Base-by-base conservation (phyloP, 2,888 invertebrate genomes). In the Agrotis clavis region DNA sequence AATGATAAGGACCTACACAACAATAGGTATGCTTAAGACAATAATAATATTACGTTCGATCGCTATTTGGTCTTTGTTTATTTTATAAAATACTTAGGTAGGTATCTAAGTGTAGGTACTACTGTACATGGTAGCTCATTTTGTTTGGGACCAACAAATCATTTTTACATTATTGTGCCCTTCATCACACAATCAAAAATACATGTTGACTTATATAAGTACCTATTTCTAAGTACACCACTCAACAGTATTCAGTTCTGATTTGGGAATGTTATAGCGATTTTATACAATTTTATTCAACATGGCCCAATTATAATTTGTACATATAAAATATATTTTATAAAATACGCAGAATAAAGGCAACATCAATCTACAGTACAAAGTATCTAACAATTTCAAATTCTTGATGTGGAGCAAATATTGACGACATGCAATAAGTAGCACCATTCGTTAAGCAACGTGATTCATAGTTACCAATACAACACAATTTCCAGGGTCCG, bases 181-280 rank as follows among this genome's bases (percentile, higher is more conserved):
- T 62, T 62, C 66, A 57, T 68, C 68, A 75, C 65, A 72, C 81
- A 68, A 67, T 71, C 72, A 62, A 74, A 71, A 84, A 71, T 67
- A 80, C 62, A 65, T 73, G 79, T 77, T 75, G 82, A 64, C 69
- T 77, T 69, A 72, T 61, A 81, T 72, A 72, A 63, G 79, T 72
- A 77, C 60, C 50, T 64, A 79, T 68, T 69, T 69, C 64, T 78
- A 81, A 77, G 74, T 75, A 81, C 70, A 81, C 67, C 68, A 69
- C 81, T 74, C 74, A 76, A 74, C 71, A 67, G 74, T 79, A 82
- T 75, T 77, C 74, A 86, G 80, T 83, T 84, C 88, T 85, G 86
- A 88, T 85, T 88, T 81, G 91, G 94, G 94, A 94, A 94, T 94
- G 94, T 93, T 89, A 90, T 88, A 87, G 89, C 69, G 89, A 89